Evolutionary conservation across 2,888 invertebrate species (phyloP).

Genomic region (Drosophila austrosaltans): DNA sequence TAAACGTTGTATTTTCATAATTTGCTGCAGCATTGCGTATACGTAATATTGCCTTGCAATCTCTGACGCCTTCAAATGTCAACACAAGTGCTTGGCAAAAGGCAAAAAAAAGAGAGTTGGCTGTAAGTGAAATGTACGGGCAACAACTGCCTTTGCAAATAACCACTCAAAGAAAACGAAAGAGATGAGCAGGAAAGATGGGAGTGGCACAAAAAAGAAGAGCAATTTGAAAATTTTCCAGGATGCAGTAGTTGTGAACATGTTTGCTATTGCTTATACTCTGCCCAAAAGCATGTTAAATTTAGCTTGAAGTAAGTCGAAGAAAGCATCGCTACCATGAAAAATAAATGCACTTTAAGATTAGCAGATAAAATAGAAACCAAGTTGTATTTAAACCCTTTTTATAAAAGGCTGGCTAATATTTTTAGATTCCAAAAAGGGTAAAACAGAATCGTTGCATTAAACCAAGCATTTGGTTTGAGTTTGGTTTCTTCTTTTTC

Average conservation of each 20-base stretch:
- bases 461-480: neutral
- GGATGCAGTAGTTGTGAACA: slow-evolving; percentile 44
- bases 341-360: too few relatives aligned
- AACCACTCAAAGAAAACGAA: slow-evolving; percentile 44
- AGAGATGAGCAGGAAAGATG: slow-evolving; percentile 16
- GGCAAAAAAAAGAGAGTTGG: slow-evolving; percentile 39
- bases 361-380: too few relatives aligned
- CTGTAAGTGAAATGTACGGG: slow-evolving; percentile 58
- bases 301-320: too few relatives aligned
- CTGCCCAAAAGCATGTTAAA: neutral
- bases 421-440: neutral
- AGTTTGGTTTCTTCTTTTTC: neutral
- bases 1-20: slow-evolving; percentile 23
- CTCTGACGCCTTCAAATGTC: slow-evolving; percentile 54
- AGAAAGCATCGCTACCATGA: too few relatives aligned
- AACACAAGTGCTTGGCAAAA: slow-evolving; percentile 49
- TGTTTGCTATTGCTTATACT: neutral
- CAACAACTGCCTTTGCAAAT: slow-evolving; percentile 44
- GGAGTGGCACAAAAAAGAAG: slow-evolving; percentile 22
- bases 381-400: too few relatives aligned
- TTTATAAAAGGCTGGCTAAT: too few relatives aligned
- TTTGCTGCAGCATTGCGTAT: slow-evolving; percentile 53
- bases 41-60: slow-evolving; percentile 36
- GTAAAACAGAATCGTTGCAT: neutral
- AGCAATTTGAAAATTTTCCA: slow-evolving; percentile 26